These are phyloP conservation scores for Poecilia latipinna DNA, from an alignment of 2,113 vertebrate genomes.

Conservation along the genomic window DNA sequence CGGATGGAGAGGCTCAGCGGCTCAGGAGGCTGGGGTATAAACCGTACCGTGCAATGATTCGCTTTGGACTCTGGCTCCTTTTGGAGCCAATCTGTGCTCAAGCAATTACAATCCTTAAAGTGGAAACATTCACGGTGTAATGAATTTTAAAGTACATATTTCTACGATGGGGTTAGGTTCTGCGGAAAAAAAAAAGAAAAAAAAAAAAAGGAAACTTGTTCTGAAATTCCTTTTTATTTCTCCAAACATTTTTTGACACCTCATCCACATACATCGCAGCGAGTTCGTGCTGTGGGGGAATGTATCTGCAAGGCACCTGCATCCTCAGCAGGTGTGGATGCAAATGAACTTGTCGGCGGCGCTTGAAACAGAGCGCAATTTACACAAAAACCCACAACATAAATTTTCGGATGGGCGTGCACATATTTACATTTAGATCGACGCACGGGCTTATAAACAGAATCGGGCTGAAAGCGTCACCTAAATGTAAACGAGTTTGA, in stretches of 20 bases:
- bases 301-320: constrained; percentile 55
- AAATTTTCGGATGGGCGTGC: constrained; percentile 3
- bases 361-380: constrained; percentile 28
- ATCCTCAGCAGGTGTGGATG: constrained; percentile 55
- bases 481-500: not conserved
- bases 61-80: constrained; percentile 32
- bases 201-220: too few species aligned
- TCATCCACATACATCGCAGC: constrained; percentile 10
- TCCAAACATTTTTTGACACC: constrained; percentile 4
- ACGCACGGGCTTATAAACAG: not conserved
- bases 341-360: constrained; percentile 33
- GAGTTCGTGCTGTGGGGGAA: constrained; percentile 38
- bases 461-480: not conserved
- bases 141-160: not conserved
- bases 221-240: constrained; percentile 4
- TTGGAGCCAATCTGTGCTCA: constrained; percentile 24
- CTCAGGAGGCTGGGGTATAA: constrained; percentile 52
- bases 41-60: constrained; percentile 50
- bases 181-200: too few species aligned
- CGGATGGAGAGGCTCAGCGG: constrained; percentile 59
- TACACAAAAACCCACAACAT: constrained; percentile 28
- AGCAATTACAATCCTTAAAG: not conserved
- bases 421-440: not conserved
- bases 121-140: not conserved
- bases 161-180: not conserved